Percentiles rank a stretch among this genome's conserved stretches.
phyloP scores from a whole-genome alignment of 2,888 invertebrate genomes.

The Stenichneumon culpator region DNA sequence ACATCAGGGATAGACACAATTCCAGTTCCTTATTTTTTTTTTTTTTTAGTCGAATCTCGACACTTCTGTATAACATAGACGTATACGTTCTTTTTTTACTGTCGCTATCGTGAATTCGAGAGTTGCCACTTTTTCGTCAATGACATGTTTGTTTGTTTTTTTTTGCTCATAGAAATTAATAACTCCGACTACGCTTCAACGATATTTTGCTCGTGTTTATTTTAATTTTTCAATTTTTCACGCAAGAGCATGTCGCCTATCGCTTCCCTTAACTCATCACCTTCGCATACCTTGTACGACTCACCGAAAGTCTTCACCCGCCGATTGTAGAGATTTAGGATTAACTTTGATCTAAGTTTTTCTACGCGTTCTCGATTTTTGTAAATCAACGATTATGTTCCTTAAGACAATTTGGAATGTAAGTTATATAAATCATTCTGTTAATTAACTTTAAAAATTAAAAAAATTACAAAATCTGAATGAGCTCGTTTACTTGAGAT shows the following conservation, averaged over 20 bases:
- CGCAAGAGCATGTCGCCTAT: not conserved
- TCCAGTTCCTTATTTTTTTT: slow-evolving; percentile 33
- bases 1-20: slow-evolving; percentile 25
- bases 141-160: not conserved
- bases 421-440: not conserved
- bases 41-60: slow-evolving; percentile 1
- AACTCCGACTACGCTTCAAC: slow-evolving; percentile 5
- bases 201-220: slow-evolving; percentile 3
- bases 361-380: not conserved
- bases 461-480: slow-evolving; percentile 23
- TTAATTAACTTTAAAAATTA: not conserved
- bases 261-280: not conserved
- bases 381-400: slow-evolving; percentile 14
- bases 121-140: slow-evolving; percentile 61
- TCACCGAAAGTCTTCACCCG: not conserved
- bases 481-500: slow-evolving; percentile 39
- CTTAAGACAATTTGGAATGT: slow-evolving; percentile 4
- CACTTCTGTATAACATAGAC: slow-evolving; percentile 19
- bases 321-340: not conserved
- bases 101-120: slow-evolving; percentile 63
- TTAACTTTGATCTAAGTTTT: slow-evolving; percentile 20
- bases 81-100: slow-evolving; percentile 16
- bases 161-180: slow-evolving; percentile 30
- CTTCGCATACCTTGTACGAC: not conserved
- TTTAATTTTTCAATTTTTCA: not conserved